Evolutionary conservation across 1,140 invertebrate species (phyloP).

Genomic region (Proctacanthus coquilletti): DNA sequence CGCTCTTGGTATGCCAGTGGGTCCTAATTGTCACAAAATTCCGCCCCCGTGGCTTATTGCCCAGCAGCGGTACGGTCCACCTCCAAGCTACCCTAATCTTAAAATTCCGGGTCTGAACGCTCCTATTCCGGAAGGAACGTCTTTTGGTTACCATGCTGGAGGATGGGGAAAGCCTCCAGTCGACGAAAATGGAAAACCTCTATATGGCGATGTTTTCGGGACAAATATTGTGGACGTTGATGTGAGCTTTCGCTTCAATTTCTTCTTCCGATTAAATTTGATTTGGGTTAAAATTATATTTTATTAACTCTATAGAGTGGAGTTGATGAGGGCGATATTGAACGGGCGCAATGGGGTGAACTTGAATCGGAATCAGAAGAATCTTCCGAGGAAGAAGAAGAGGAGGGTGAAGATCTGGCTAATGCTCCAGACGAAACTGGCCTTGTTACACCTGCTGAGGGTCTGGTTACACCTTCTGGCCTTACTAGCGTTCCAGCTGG

Average conservation of each 20-base stretch:
- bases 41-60: conserved; percentile 99
- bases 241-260: conserved; percentile 29
- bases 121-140: conserved; percentile 88
- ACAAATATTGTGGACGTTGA: conserved; percentile 43
- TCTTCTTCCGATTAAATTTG: not conserved
- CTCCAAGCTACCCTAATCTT: conserved; percentile 96
- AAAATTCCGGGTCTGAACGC: conserved; percentile 92
- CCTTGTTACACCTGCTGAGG: conserved; percentile 66
- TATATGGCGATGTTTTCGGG: conserved; percentile 99
- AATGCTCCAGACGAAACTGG: conserved; percentile 51
- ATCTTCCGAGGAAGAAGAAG: conserved; percentile 73
- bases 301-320: conserved; percentile 34
- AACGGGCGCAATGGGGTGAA: conserved; percentile 92
- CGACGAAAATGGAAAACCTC: conserved; percentile 90
- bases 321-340: conserved; percentile 77
- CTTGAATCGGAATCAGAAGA: conserved; percentile 90
- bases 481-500: conserved; percentile 89
- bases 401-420: conserved; percentile 54
- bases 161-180: conserved; percentile 99
- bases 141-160: conserved; percentile 97
- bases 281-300: not conserved
- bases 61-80: conserved; percentile 98
- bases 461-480: conserved; percentile 88
- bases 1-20: conserved; percentile 96
- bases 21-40: conserved; percentile 70